Evolutionary conservation across 2,888 invertebrate species (phyloP), one percentile per base, ranked within the genome.

Genomic region (Rhabditophanes sp.): DNA sequence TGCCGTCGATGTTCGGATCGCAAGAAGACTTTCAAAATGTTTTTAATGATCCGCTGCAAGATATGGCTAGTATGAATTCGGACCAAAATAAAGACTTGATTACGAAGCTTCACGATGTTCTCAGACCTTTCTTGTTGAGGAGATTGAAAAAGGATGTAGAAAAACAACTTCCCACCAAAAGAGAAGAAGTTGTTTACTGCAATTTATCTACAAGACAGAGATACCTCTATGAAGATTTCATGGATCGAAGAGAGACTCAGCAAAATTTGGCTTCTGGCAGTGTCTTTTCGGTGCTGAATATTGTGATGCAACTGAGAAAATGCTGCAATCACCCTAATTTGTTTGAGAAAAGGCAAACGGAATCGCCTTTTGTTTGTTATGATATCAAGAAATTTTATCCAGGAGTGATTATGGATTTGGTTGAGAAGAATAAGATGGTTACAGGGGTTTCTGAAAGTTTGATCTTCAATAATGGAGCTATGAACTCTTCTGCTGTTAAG

Each of bases 221-320:
- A 45, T 88, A 77, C 72, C 75, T 96, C 39, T 96, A 99, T 71
- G 93, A 99, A 70, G 96, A 96, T 69, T 99, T 93, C 71, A 93
- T 99, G 90, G 79, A 84, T 33, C 76, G 85, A 58, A 78, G 88
- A 64, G 80, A 85, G 66, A 96, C 96, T 30, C 79, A 76, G 65
- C 88, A 90, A 72, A 85, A 84, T 6, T 72, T 96, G 52, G 79
- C 80, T 15, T 76, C 79, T 35, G 96, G 96, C 36, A 90, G 85
- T 71, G 75, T 88, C 64, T 71, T 90, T 45, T 83, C 83, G 69
- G 88, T 90, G 6, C 83, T 90, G 64, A 88, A 88, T 70, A 80
- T 90, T 51, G 73, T 90, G 41, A 90, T 90, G 88, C 88, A 90
- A 70, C 72, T 90, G 64, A 75, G 90, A 35, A 90, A 90, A 41